phyloP scores from a whole-genome alignment of 2,113 vertebrate species.

The Anas platyrhynchos region DNA sequence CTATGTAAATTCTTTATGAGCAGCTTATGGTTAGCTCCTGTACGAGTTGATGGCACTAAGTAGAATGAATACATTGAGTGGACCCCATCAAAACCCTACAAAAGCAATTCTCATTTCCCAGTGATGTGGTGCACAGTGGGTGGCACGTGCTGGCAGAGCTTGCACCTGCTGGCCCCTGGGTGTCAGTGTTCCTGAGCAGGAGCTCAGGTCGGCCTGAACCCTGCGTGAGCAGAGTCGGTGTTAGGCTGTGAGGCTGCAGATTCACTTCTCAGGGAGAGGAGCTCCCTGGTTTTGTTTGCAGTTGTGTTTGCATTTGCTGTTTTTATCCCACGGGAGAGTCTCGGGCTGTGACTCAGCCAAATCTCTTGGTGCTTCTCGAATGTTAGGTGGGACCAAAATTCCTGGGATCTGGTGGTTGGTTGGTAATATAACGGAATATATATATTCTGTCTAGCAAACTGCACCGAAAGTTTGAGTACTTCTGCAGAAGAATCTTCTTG shows the following conservation, averaged over 20 bases:
- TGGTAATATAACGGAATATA: neutral
- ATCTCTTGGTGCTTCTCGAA: neutral
- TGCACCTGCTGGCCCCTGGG: neutral
- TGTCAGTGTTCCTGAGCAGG: neutral
- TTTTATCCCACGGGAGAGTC: neutral
- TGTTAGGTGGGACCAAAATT: neutral
- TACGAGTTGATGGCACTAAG: neutral
- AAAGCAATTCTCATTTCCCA: neutral
- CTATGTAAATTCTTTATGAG: neutral
- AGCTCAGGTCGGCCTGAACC: neutral
- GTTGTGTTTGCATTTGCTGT: neutral
- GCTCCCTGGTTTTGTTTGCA: neutral
- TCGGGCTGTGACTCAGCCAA: neutral
- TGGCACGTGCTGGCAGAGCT: neutral
- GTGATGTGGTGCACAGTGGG: neutral
- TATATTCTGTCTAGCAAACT: neutral
- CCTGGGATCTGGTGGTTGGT: neutral
- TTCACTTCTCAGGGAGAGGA: neutral
- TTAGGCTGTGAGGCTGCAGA: neutral
- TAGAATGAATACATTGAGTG: neutral
- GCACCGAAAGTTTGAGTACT: neutral
- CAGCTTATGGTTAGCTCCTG: neutral
- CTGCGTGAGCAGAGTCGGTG: neutral
- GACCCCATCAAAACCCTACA: neutral
- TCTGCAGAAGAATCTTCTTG: neutral